Evolutionary conservation across 2,888 invertebrate genomes (phyloP).

Genomic region (Tenthredo scrophulariae): DNA sequence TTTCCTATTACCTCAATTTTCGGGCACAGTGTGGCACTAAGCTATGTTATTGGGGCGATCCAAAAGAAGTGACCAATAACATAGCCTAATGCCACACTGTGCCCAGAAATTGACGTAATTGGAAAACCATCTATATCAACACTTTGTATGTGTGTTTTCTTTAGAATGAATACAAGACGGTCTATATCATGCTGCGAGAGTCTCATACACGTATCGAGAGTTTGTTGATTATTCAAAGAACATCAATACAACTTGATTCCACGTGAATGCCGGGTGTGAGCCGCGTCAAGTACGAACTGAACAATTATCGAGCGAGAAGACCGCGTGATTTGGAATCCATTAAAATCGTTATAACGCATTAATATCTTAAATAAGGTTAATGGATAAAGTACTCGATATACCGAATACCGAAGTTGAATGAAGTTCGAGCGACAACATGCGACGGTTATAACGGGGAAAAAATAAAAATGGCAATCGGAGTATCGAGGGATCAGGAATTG

Average conservation of each 20-base stretch:
- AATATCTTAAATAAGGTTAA: neutral
- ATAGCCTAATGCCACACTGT: too few relatives aligned
- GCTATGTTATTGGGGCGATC: too few relatives aligned
- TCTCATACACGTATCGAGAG: neutral
- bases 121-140: too few relatives aligned
- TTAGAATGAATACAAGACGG: neutral
- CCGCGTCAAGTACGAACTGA: neutral
- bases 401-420: neutral
- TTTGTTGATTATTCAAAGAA: neutral
- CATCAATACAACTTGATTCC: neutral
- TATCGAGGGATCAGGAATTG: neutral
- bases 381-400: neutral
- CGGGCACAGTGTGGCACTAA: too few relatives aligned
- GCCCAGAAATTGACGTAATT: too few relatives aligned
- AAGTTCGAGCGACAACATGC: neutral
- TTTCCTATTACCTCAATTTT: too few relatives aligned
- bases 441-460: neutral
- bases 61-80: too few relatives aligned
- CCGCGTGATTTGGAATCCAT: neutral
- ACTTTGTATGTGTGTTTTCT: neutral
- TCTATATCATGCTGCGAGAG: neutral
- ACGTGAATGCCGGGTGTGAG: conserved; percentile 6
- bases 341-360: neutral
- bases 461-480: neutral
- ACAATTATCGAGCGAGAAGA: neutral